Evolutionary conservation across 1,140 invertebrate species (phyloP).

Genomic region (Drosophila kurseongensis): DNA sequence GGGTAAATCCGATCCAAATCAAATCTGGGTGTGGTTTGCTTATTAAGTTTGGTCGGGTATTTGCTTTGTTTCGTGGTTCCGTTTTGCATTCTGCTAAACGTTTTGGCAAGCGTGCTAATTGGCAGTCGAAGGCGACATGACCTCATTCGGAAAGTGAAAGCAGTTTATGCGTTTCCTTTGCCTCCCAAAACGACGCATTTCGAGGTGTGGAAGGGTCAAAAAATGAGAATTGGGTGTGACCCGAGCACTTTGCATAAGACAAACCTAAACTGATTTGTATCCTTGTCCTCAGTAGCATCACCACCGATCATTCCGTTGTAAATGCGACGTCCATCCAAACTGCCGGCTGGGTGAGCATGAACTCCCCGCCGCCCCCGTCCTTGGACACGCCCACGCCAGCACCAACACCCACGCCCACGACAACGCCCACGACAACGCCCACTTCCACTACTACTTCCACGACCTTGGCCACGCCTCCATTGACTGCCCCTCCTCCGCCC

Average conservation of each 20-base stretch:
- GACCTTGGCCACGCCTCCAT: background rate
- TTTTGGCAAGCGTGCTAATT: slow-evolving; percentile 67
- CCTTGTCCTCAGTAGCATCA: slow-evolving; percentile 37
- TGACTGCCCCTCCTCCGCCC: slow-evolving; percentile 6
- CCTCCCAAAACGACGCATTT: slow-evolving; percentile 43
- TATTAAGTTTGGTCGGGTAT: slow-evolving; percentile 45
- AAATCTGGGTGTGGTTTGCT: slow-evolving; percentile 18
- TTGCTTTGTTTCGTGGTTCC: slow-evolving; percentile 34
- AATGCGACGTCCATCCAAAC: slow-evolving; percentile 51
- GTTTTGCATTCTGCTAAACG: slow-evolving; percentile 48
- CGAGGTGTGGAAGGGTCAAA: slow-evolving; percentile 64
- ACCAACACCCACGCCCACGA: background rate
- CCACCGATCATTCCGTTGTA: slow-evolving; percentile 33
- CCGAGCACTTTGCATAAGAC: slow-evolving; percentile 43
- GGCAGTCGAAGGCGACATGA: slow-evolving; percentile 59
- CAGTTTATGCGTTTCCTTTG: slow-evolving; percentile 42
- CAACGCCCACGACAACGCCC: background rate
- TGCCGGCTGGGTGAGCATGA: slow-evolving; percentile 59
- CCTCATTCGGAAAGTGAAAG: slow-evolving; percentile 73
- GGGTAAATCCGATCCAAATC: slow-evolving; percentile 20
- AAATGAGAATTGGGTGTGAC: slow-evolving; percentile 24
- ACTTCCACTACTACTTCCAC: background rate
- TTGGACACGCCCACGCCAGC: slow-evolving; percentile 11
- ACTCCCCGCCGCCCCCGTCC: slow-evolving; percentile 22
- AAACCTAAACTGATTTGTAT: slow-evolving; percentile 23